phyloP scores from a whole-genome alignment of 2,113 vertebrate species.

The Acanthisitta chloris region DNA sequence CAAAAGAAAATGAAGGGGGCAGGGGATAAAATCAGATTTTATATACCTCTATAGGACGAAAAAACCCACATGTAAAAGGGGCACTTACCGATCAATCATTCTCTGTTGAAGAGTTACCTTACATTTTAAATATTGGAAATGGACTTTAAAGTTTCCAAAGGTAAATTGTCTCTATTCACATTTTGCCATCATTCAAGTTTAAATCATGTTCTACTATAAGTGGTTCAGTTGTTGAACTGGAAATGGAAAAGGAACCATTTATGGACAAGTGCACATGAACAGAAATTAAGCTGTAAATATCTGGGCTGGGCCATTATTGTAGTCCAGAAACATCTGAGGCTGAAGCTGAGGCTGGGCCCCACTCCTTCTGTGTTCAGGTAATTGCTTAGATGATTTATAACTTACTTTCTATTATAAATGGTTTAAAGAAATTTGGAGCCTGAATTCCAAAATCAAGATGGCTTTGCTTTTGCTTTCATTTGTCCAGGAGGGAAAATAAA shows the following conservation, averaged over 20 bases:
- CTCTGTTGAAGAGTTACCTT: constrained; percentile 7
- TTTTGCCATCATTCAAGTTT: constrained; percentile 50
- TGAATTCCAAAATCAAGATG: constrained; percentile 65
- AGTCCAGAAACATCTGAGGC: constrained; percentile 77
- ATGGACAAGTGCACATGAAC: constrained; percentile 73
- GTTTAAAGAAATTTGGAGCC: constrained; percentile 73
- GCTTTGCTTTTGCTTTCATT: constrained; percentile 57
- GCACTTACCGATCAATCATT: constrained; percentile 1
- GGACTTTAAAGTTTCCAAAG: constrained; percentile 54
- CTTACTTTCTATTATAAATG: constrained; percentile 74
- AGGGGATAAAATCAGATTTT: neutral
- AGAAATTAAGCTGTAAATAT: constrained; percentile 85
- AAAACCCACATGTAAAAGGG: neutral
- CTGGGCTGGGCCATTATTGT: constrained; percentile 72
- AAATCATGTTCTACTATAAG: constrained; percentile 66
- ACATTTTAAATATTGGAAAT: constrained; percentile 54
- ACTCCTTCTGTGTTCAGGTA: constrained; percentile 70
- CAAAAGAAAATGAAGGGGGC: neutral
- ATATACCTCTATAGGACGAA: neutral
- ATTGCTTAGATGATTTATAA: constrained; percentile 79
- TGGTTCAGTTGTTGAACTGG: constrained; percentile 61
- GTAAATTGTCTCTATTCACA: constrained; percentile 60
- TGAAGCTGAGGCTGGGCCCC: constrained; percentile 57
- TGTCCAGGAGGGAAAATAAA: neutral
- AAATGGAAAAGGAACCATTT: constrained; percentile 74